Evolutionary conservation across 2,113 vertebrate species (phyloP), one percentile per base, ranked within the genome.

Genomic region (Pseudolaguvia tuberculata): DNA sequence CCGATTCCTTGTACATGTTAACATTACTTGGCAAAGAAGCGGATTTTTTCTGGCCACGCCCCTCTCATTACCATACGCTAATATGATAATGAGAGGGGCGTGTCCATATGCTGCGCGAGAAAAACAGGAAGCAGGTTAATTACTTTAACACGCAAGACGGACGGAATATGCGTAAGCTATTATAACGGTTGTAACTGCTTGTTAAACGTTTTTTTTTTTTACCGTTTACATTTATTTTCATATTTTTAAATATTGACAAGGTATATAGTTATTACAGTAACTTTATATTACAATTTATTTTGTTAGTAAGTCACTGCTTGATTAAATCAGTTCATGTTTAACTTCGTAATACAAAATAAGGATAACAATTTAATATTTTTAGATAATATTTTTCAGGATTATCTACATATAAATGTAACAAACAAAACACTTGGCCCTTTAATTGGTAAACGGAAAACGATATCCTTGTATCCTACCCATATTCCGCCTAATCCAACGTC

Each of bases 351-450:
- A 3, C 42, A n/a, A 8, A 53, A 15, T 29, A 39, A 39, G 20
- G 13, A 8, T 21, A n/a, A 39, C 31, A 25, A 23, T 7, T 70
- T 45, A 23, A 27, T 35, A 52, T 25, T 48, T n/a, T 11, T 35
- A 39, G 5, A 1, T 63, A 42, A 6, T 48, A 27, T 27, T 27
- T 25, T 2, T 50, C 14, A 27, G 5, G 39, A 42, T 42, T 42
- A 8, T 17, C 14, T 4, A 48, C 61, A 65, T 1, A 1, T 45
- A 45, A 23, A 17, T 11, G 13, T 47, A 48, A 65, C 42, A 65
- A 65, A 65, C 7, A 67, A 12, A 50, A 67, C 42, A 20, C 17
- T 50, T 67, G 63, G 45, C 45, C 63, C 63, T 67, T 67, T 67
- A 67, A 67, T 20, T 29, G 45, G 45, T 8, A 23, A 9, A 50